Conservation (phyloP, 1,140 invertebrate species). For the Tachypleus tridentatus region DNA sequence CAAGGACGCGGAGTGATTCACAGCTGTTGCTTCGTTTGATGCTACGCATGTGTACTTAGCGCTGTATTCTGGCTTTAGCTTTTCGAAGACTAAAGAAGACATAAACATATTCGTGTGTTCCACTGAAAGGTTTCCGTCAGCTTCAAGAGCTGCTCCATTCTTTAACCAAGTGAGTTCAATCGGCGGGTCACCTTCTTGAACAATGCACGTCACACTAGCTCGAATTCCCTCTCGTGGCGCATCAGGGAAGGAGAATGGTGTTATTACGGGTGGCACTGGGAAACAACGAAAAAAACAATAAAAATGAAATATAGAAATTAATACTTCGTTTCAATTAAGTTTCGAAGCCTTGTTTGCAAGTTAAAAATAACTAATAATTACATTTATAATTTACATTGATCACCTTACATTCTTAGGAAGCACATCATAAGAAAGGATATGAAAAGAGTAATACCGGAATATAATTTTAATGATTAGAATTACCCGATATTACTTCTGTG, state of each 20-base stretch:
- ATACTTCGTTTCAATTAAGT: neutral
- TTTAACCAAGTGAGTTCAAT: constrained; percentile 42
- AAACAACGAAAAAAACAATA: neutral
- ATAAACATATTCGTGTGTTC: constrained; percentile 22
- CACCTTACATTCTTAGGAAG: no score
- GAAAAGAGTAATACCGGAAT: no score
- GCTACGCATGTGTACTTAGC: constrained; percentile 39
- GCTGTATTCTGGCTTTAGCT: constrained; percentile 32
- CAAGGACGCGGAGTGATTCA: constrained; percentile 32
- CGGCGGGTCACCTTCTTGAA: constrained; percentile 34
- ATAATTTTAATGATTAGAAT: no score
- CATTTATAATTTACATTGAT: no score
- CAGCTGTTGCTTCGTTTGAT: constrained; percentile 33
- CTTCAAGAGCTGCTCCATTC: constrained; percentile 47
- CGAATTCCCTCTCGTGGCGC: constrained; percentile 45
- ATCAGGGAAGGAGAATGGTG: constrained; percentile 44
- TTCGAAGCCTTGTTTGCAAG: no score
- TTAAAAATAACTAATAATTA: no score
- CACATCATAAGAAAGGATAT: no score
- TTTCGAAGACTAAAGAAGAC: constrained; percentile 31
- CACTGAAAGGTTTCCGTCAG: constrained; percentile 27
- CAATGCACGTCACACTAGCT: constrained; percentile 39
- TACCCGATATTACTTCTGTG: no score
- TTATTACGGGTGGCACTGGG: constrained; percentile 46
- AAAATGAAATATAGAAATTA: neutral